Base-by-base conservation (phyloP, 2,113 vertebrate genomes). In the Alosa alosa region DNA sequence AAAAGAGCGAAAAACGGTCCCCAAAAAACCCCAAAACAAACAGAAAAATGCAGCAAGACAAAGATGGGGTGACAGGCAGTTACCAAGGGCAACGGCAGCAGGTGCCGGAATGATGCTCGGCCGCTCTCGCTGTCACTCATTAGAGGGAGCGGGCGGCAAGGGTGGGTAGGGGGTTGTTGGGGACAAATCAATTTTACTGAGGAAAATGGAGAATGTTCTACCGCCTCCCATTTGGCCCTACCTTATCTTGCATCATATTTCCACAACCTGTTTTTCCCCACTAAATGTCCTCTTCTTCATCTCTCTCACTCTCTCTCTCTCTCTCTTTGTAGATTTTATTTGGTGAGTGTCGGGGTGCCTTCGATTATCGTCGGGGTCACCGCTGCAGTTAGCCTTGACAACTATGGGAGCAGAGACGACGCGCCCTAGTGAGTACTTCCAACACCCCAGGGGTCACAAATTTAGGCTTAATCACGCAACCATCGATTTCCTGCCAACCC, bases 301-400 rank as follows among this genome's bases (percentile, higher is more conserved):
- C 46, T 57, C 46, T 57, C 10, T 82, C n/a, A 41, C 9, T 10
- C 64, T 18, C 11, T 31, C 25, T 72, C 25, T 81, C n/a, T 90
- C 18, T 87, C 84, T 91, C 84, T 93, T 78, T 81, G 68, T 92
- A 97, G 97, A 93, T 95, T 96, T 92, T 97, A 97, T 91, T 93
- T 97, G 86, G 92, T 97, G 86, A 95, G 96, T 68, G 96, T 95
- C 47, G 97, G 97, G 44, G 92, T 97, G 75, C 97, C 97, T 0
- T 95, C 96, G 88, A 94, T 97, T 92, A 96, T 97, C 87, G 97
- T 97, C 85, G 96, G 96, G 20, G 96, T 97, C 91, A 97, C 96
- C 7, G 96, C 96, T 55, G 95, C 95, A 89, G 95, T 95, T 3
- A 95, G 95, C 92, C 94, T 97, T 90, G 94, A 95, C 87, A 97